Base-by-base conservation (phyloP, 2,888 invertebrate genomes). In the Caenorhabditis sp. region DNA sequence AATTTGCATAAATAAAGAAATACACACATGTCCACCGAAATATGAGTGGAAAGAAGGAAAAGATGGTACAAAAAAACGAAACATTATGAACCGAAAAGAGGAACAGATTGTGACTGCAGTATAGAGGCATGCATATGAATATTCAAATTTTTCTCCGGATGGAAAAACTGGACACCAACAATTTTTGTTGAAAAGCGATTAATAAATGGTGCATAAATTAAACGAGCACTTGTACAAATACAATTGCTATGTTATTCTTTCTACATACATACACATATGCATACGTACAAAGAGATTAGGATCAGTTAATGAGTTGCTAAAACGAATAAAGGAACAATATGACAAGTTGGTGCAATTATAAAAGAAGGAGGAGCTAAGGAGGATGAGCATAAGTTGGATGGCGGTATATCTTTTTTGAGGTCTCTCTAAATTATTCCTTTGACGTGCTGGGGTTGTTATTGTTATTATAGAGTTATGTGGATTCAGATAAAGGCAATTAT, bases 141-240 rank as follows among this genome's bases (percentile, higher is more conserved):
- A 43, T 43, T 43, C 43, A 43, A 43, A 43, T 43, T 43, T 12
- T 43, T 10, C 3, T 17, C 17, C 10, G 31, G 31, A 31, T 31
- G 31, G 31, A 43, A 17, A 43, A 43, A 43, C 43, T 43, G 43
- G 43, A 43, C 43, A 43, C 43, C 14, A 43, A 31, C 4, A 43
- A 43, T 43, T 43, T 43, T 43, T 43, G 43, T 10, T 14, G 17
- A 43, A 43, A 43, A 43, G 43, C 43, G 43, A 43, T 43, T 43
- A 43, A 43, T 43, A 43, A 43, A 43, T 43, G 3, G 43, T 43
- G 43, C 43, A 43, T 43, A 43, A 43, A 43, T 43, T 43, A 43
- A 43, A 43, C 43, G 43, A 43, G 43, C 43, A 43, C 43, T 43
- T 43, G 43, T 43, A 43, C 43, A 43, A 43, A 43, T 43, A 43